A percentile compares a stretch with the other conserved stretches of the same genome.
Evolutionary conservation across 1,140 invertebrate genomes (phyloP).

Genomic region (Pseudomyrmex pallidus): DNA sequence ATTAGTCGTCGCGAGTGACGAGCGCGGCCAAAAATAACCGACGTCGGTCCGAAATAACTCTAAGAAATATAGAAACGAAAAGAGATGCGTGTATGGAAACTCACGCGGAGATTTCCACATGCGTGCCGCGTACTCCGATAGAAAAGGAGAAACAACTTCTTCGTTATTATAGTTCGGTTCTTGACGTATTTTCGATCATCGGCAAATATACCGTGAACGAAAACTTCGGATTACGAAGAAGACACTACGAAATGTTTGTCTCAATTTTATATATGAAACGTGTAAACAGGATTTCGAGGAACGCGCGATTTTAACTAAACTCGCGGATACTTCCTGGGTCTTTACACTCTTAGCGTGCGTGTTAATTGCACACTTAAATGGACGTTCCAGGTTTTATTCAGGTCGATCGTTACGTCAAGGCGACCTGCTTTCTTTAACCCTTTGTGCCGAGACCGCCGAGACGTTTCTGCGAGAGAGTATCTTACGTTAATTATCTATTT

Average conservation of each 20-base stretch:
- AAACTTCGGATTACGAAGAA: not conserved
- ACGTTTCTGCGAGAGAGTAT: not conserved
- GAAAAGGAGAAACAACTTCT: not conserved
- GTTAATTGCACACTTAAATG: constrained; percentile 13
- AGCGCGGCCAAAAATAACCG: constrained; percentile 39
- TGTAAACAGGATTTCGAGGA: constrained; percentile 4
- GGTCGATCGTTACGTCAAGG: constrained; percentile 41
- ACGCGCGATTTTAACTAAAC: constrained; percentile 4
- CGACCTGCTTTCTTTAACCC: constrained; percentile 38
- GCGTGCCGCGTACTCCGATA: not conserved
- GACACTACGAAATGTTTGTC: not conserved
- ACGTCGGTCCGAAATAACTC: constrained; percentile 12
- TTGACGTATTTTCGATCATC: constrained; percentile 11
- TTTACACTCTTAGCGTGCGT: constrained; percentile 4
- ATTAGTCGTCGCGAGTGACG: constrained; percentile 24
- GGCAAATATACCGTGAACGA: not conserved
- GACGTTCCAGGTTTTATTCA: constrained; percentile 34
- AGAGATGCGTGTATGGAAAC: not conserved
- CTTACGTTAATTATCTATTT: too few species aligned
- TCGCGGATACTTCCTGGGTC: not conserved
- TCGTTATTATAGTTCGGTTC: constrained; percentile 10
- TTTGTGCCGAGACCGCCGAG: not conserved
- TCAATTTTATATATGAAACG: not conserved
- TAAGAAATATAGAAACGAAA: not conserved
- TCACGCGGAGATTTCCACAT: constrained; percentile 20